Percentiles rank a stretch among this genome's conserved stretches.
phyloP scores from a whole-genome alignment of 2,888 invertebrate species.

The Hyles lineata region DNA sequence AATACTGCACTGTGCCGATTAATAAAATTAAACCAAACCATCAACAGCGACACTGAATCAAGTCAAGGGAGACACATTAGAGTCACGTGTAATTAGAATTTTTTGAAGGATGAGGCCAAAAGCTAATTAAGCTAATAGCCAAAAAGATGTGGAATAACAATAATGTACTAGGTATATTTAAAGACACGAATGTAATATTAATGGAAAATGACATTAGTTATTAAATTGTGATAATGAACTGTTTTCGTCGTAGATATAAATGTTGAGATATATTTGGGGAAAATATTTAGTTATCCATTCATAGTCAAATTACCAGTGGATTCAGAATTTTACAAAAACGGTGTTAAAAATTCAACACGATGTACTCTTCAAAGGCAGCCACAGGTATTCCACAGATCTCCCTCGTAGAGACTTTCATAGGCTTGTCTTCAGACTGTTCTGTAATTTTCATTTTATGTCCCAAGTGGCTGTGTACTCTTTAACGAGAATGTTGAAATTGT shows the following conservation, averaged over 20 bases:
- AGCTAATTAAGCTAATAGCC: neutral
- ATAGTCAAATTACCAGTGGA: neutral
- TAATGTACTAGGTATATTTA: constrained; percentile 1
- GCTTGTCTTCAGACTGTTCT: too few relatives aligned
- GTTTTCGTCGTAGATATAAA: neutral
- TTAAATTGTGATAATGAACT: neutral
- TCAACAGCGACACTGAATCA: neutral
- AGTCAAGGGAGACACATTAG: neutral
- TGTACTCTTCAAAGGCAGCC: too few relatives aligned
- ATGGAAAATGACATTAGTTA: constrained; percentile 12
- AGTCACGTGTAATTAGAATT: neutral
- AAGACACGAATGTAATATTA: neutral
- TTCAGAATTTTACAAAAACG: too few relatives aligned
- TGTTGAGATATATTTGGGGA: neutral
- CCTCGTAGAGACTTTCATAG: too few relatives aligned
- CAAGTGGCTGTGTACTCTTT: too few relatives aligned
- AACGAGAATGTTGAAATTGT: too few relatives aligned
- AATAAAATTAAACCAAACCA: neutral
- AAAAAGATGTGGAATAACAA: neutral
- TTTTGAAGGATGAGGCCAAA: neutral
- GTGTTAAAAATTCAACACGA: too few relatives aligned
- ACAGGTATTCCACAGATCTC: too few relatives aligned
- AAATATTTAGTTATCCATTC: neutral
- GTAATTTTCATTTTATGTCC: too few relatives aligned
- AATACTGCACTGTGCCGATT: neutral